phyloP scores from a whole-genome alignment of 2,113 vertebrate genomes.

The Hippopotamus amphibius region DNA sequence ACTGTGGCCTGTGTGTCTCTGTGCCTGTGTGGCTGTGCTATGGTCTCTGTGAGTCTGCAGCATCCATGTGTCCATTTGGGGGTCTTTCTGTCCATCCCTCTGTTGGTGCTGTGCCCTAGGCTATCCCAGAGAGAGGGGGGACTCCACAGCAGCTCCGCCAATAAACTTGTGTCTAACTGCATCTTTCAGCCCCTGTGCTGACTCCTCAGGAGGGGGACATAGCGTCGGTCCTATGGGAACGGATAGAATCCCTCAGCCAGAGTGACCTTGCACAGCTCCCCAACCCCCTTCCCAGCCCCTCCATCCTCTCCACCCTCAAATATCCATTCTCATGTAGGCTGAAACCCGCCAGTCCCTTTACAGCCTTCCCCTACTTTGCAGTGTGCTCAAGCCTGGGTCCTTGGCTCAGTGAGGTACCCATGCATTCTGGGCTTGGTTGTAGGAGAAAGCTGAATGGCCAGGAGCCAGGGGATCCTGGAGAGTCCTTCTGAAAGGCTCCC shows the following conservation, averaged over 20 bases:
- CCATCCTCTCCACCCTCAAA: background rate
- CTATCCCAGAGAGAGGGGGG: conserved; percentile 65
- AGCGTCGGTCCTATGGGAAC: background rate
- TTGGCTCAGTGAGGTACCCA: background rate
- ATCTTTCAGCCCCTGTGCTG: background rate
- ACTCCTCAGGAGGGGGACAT: background rate
- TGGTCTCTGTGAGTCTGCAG: conserved; percentile 58
- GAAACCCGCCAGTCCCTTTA: background rate
- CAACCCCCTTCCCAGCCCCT: background rate
- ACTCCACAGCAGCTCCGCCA: conserved; percentile 55
- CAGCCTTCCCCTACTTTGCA: background rate
- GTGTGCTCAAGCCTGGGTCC: background rate
- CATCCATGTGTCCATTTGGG: background rate
- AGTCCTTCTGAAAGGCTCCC: background rate
- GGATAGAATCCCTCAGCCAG: too few species aligned
- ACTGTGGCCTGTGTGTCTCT: conserved; percentile 74
- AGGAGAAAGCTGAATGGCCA: background rate
- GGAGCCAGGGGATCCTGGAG: background rate
- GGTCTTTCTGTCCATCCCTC: conserved; percentile 66
- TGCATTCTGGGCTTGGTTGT: background rate
- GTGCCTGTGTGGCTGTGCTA: conserved; percentile 72
- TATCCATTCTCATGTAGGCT: background rate
- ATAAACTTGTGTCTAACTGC: conserved; percentile 74
- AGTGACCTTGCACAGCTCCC: background rate
- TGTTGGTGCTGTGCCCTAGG: conserved; percentile 79